A percentile compares a stretch with the other conserved stretches of the same genome.
Evolutionary conservation across 2,888 invertebrate genomes (phyloP).

Genomic region (Trichogramma dendrolimi): DNA sequence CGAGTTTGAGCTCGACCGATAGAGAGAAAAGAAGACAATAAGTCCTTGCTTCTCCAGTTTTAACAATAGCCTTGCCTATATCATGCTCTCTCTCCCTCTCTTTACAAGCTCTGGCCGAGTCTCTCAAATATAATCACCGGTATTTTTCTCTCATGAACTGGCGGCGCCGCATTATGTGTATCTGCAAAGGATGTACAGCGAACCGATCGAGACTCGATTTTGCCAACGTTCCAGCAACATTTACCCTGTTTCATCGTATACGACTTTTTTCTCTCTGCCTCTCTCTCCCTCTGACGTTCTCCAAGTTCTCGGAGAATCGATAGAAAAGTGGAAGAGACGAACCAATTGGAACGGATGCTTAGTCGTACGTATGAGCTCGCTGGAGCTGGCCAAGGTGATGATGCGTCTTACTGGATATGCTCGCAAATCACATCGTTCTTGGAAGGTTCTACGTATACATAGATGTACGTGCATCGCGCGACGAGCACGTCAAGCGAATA

Average conservation of each 20-base stretch:
- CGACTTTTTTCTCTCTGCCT: too few species aligned
- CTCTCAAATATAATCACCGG: slow-evolving; percentile 15
- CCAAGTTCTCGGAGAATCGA: slow-evolving; percentile 5
- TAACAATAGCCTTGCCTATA: slow-evolving; percentile 33
- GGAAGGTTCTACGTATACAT: slow-evolving; percentile 3
- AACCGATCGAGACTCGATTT: not conserved
- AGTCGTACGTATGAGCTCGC: too few species aligned
- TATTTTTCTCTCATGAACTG: slow-evolving; percentile 22
- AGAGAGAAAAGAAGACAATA: slow-evolving; percentile 22
- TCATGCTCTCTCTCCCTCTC: slow-evolving; percentile 18
- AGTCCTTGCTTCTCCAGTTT: slow-evolving; percentile 21
- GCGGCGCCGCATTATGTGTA: slow-evolving; percentile 13
- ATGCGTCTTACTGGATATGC: not conserved
- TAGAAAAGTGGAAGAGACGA: slow-evolving; percentile 20
- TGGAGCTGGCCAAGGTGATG: too few species aligned
- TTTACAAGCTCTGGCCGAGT: not conserved
- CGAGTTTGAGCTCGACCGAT: slow-evolving; percentile 17
- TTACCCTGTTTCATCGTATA: slow-evolving; percentile 7
- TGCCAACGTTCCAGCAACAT: slow-evolving; percentile 8
- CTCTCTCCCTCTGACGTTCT: too few species aligned
- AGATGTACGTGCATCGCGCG: not conserved
- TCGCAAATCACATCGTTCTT: slow-evolving; percentile 17
- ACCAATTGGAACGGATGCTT: too few species aligned
- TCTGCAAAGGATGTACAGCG: not conserved
- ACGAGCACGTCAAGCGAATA: not conserved